Evolutionary conservation across 2,888 invertebrate species (phyloP).

Genomic region (Drosophila nr. fundita): DNA sequence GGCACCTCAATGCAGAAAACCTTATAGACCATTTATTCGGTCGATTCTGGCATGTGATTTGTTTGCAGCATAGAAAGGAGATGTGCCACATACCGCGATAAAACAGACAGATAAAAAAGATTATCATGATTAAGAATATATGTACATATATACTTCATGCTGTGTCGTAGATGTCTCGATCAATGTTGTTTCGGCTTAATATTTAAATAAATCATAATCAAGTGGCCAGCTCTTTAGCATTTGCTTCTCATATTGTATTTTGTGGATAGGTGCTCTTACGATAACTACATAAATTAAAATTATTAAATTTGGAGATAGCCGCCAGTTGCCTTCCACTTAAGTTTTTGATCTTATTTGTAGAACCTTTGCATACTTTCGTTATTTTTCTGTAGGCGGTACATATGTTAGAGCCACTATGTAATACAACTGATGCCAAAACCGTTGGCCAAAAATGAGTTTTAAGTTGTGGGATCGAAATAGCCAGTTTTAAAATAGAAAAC

Average conservation of each 20-base stretch:
- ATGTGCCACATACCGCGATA: not conserved
- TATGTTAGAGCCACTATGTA: not conserved
- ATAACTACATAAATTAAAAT: not conserved
- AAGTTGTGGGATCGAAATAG: not conserved
- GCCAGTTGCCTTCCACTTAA: not conserved
- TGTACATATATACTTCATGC: too few species aligned
- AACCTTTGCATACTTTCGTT: not conserved
- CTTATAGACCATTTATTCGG: not conserved
- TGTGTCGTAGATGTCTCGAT: not conserved
- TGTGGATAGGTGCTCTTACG: not conserved
- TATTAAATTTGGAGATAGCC: not conserved
- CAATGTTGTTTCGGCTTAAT: not conserved
- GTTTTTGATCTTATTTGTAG: not conserved
- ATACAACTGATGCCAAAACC: not conserved
- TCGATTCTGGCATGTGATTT: not conserved
- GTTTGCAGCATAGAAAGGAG: not conserved
- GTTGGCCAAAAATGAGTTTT: not conserved
- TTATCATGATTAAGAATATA: not conserved
- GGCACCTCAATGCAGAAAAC: not conserved
- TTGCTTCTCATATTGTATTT: not conserved
- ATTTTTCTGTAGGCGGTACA: not conserved
- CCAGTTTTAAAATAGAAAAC: not conserved
- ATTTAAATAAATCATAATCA: not conserved
- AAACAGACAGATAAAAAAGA: not conserved
- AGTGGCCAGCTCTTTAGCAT: too few species aligned